Percentiles rank a stretch among this genome's conserved stretches.
Conservation (phyloP, 2,888 invertebrate species). For the Nymphalis c-album region DNA sequence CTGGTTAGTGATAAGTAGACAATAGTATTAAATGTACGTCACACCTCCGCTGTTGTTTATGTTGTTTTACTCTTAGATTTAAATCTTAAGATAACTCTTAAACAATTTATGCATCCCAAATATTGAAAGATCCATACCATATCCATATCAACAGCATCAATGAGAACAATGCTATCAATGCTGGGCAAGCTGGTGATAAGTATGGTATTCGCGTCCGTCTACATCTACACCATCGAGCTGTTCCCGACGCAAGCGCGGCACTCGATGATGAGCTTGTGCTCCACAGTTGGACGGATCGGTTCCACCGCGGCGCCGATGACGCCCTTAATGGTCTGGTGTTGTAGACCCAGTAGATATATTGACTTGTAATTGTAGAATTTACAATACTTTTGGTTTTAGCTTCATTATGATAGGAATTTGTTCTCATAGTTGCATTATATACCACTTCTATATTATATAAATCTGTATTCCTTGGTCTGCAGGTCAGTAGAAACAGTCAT, state of each 20-base stretch:
- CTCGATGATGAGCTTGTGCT: conserved; percentile 80
- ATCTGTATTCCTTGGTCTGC: too few species aligned
- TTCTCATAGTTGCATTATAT: too few species aligned
- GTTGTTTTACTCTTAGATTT: too few species aligned
- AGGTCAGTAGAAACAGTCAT: too few species aligned
- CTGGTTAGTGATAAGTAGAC: conserved; percentile 66
- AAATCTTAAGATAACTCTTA: too few species aligned
- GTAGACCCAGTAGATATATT: conserved; percentile 42
- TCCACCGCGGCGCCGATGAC: conserved; percentile 83
- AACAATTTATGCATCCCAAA: neutral
- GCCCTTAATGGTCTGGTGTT: conserved; percentile 75
- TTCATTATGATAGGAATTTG: too few species aligned
- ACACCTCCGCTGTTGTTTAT: too few species aligned
- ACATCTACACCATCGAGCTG: conserved; percentile 84
- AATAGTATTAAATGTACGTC: too few species aligned
- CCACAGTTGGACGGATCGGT: conserved; percentile 83
- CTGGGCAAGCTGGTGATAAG: conserved; percentile 83
- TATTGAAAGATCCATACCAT: neutral
- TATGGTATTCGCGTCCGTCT: conserved; percentile 80
- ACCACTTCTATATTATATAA: too few species aligned
- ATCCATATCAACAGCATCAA: neutral
- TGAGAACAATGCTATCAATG: conserved; percentile 48
- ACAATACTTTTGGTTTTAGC: too few species aligned
- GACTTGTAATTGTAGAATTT: neutral
- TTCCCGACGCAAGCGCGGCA: conserved; percentile 83